These are phyloP conservation scores for Neolamprologus fasciatus DNA, from an alignment of 2,113 vertebrate genomes.

Conservation along the genomic window DNA sequence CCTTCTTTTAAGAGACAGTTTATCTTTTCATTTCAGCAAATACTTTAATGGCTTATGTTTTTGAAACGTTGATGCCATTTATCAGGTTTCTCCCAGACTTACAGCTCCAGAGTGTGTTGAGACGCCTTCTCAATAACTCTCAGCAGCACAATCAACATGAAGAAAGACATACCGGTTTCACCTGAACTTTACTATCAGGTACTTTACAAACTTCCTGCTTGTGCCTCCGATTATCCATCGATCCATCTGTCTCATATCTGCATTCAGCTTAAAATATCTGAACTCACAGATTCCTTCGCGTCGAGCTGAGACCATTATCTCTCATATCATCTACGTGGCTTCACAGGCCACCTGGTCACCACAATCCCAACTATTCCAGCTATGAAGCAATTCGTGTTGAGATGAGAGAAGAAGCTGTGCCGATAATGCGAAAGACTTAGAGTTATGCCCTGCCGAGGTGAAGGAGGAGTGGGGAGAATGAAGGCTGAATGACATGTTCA, in stretches of 20 bases:
- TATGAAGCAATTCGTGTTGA: slow-evolving; percentile 17
- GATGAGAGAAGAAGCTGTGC: slow-evolving; percentile 13
- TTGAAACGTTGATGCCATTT: not conserved
- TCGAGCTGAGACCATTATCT: not conserved
- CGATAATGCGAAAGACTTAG: slow-evolving; percentile 1
- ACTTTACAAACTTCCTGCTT: not conserved
- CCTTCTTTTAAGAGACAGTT: not conserved
- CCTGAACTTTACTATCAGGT: not conserved
- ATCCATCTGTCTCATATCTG: slow-evolving; percentile 14
- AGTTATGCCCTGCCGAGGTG: not conserved
- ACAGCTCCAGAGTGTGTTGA: not conserved
- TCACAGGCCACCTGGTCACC: slow-evolving; percentile 50
- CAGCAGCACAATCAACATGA: not conserved
- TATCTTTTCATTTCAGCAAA: not conserved
- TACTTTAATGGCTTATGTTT: not conserved
- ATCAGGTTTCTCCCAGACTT: not conserved
- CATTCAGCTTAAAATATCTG: slow-evolving; percentile 10
- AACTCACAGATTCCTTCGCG: not conserved
- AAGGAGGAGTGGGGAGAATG: not conserved
- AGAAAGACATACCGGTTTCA: not conserved
- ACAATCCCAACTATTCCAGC: slow-evolving; percentile 53
- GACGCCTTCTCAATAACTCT: not conserved
- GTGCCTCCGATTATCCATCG: not conserved
- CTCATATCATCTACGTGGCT: slow-evolving; percentile 2
- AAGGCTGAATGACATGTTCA: slow-evolving; percentile 29